phyloP scores from a whole-genome alignment of 2,888 invertebrate species.

The Chirona hameri region DNA sequence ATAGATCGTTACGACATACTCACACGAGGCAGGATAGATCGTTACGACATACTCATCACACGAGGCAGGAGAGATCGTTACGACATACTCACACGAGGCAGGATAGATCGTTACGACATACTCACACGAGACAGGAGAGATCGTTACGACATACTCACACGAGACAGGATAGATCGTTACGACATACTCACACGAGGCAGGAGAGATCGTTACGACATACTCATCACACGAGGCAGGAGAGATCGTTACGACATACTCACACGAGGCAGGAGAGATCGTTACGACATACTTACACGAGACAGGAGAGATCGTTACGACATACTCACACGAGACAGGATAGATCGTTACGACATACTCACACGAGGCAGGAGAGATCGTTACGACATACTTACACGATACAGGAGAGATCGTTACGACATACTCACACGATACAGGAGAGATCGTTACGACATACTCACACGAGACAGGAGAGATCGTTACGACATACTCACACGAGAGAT shows the following conservation, averaged over 20 bases:
- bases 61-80: slow-evolving; percentile 92
- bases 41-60: too few relatives aligned
- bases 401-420: slow-evolving; percentile 90
- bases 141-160: slow-evolving; percentile 95
- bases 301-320: slow-evolving; percentile 93
- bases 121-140: slow-evolving; percentile 88
- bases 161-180: slow-evolving; percentile 90
- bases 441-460: slow-evolving; percentile 95
- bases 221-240: slow-evolving; percentile 91
- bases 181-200: slow-evolving; percentile 88
- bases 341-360: slow-evolving; percentile 89
- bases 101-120: slow-evolving; percentile 90
- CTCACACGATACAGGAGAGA: slow-evolving; percentile 88
- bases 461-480: slow-evolving; percentile 90
- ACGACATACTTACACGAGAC: slow-evolving; percentile 88
- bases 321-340: slow-evolving; percentile 90
- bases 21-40: slow-evolving; percentile 94
- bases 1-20: slow-evolving; percentile 89
- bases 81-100: slow-evolving; percentile 91
- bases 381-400: slow-evolving; percentile 91
- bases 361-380: slow-evolving; percentile 92
- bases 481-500: slow-evolving; percentile 93
- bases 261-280: slow-evolving; percentile 94
- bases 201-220: slow-evolving; percentile 93
- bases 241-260: slow-evolving; percentile 83